Evolutionary conservation across 2,888 invertebrate species (phyloP), one percentile per base, ranked within the genome.

Genomic region (Callosobruchus maculatus): DNA sequence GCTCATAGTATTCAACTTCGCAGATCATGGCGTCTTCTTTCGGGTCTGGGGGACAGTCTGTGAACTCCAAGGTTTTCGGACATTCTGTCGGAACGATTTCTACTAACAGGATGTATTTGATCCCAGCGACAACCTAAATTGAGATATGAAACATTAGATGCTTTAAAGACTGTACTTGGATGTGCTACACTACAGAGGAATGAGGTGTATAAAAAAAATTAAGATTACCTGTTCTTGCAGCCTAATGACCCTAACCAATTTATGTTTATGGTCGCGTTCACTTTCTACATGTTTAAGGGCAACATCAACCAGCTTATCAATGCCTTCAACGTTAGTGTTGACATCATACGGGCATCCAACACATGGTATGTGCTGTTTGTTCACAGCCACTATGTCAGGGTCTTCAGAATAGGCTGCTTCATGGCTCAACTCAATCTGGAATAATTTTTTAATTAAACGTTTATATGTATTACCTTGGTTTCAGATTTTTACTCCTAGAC

Each of bases 1-100:
- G 91, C 83, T 93, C 92, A 74, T 92, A 85, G 80, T 92, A 89
- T 21, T 90, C 88, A 76, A 93, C 85, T 78, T 90, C 89, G 83
- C 93, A 94, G 7, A 72, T 81, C 78, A 75, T 84, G 78, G 78
- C 74, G 20, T 75, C 78, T 67, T 75, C 80, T 26, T 81, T 79
- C 0, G 73, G 71, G 72, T 81, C 80, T 78, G 84, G 79, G 9
- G 86, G 82, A 81, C 91, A 91, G 2, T 9, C 20, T 68, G 73
- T 72, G 0, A 73, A 2, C 20, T 77, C 75, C 83, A 86, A 72
- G 88, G 87, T 74, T 75, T 82, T 83, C 9, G 74, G 31, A 67
- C 84, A 84, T 21, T 75, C 72, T 21, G 82, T 82, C 76, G 87
- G 88, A 75, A 88, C 87, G 21, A 92, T 85, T 80, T 89, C 87